A percentile compares a stretch with the other conserved stretches of the same genome.
phyloP scores from a whole-genome alignment of 53 echinoderm and acorn worm species.

The Echinarachnius parma region DNA sequence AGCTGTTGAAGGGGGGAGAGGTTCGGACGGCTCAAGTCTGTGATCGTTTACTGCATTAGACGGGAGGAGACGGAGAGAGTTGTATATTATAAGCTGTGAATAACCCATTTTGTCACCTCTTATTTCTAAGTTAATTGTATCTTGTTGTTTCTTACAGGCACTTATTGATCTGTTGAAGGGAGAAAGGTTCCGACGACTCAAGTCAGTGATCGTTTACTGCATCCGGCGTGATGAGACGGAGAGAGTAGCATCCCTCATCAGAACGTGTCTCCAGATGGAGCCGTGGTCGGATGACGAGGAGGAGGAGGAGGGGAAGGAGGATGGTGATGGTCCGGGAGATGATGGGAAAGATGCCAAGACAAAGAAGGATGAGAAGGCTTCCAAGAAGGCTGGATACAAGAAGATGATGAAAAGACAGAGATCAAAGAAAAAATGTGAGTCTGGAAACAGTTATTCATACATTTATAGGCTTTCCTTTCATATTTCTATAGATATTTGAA shows the following conservation, averaged over 20 bases:
- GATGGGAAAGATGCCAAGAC: constrained; percentile 15
- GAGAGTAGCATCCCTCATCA: constrained; percentile 82
- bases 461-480: too few relatives aligned
- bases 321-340: neutral
- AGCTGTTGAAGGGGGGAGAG: constrained; percentile 68
- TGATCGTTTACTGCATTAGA: constrained; percentile 96
- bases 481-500: too few relatives aligned
- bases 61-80: constrained; percentile 96
- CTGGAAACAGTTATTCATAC: too few relatives aligned
- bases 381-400: constrained; percentile 29
- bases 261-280: constrained; percentile 71
- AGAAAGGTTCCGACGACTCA: constrained; percentile 61
- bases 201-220: constrained; percentile 95
- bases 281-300: neutral
- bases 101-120: neutral
- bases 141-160: constrained; percentile 48
- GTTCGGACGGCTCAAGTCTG: constrained; percentile 71
- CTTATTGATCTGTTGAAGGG: constrained; percentile 76
- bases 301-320: constrained; percentile 19
- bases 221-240: constrained; percentile 98
- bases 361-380: constrained; percentile 32
- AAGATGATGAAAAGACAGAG: constrained; percentile 42
- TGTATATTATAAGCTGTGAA: neutral
- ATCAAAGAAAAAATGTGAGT: constrained; percentile 5
- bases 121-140: too few relatives aligned